Conservation (phyloP, 2,888 invertebrate species). For the Parnassius orleans region DNA sequence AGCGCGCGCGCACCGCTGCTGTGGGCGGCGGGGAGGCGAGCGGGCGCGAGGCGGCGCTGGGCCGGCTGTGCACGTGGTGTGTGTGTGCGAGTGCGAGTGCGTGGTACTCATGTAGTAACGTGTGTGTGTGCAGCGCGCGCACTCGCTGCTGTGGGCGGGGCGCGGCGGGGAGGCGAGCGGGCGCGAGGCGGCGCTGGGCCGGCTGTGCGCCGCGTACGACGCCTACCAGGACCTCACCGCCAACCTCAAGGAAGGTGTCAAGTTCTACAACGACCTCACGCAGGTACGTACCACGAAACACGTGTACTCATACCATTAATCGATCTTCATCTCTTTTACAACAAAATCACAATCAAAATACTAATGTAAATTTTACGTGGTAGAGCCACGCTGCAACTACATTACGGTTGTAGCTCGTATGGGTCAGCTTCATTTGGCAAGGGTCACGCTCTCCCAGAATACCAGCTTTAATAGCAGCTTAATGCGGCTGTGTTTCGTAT, state of each 20-base stretch:
- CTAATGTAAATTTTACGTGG: too few species aligned
- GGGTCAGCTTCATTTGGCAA: too few species aligned
- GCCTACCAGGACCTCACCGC: constrained; percentile 93
- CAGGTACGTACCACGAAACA: constrained; percentile 69
- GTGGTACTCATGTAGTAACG: too few species aligned
- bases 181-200: constrained; percentile 90
- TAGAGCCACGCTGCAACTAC: too few species aligned
- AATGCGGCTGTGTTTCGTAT: too few species aligned
- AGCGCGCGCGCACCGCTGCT: constrained; percentile 80
- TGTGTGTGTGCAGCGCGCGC: constrained; percentile 58
- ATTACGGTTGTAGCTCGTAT: too few species aligned
- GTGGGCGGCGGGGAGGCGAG: constrained; percentile 81
- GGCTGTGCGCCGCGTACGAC: constrained; percentile 94
- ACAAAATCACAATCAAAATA: too few species aligned
- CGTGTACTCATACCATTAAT: too few species aligned
- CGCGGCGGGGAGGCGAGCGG: constrained; percentile 83
- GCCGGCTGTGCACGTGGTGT: constrained; percentile 84
- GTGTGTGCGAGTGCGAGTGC: too few species aligned
- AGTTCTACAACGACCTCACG: constrained; percentile 97
- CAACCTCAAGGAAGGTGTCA: constrained; percentile 97
- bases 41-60: constrained; percentile 88
- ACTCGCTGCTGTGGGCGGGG: constrained; percentile 81
- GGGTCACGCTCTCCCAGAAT: too few species aligned
- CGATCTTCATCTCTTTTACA: too few species aligned
- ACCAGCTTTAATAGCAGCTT: too few species aligned